These are phyloP conservation scores for Molothrus aeneus DNA, from an alignment of 2,797 vertebrate species.

Conservation along the genomic window DNA sequence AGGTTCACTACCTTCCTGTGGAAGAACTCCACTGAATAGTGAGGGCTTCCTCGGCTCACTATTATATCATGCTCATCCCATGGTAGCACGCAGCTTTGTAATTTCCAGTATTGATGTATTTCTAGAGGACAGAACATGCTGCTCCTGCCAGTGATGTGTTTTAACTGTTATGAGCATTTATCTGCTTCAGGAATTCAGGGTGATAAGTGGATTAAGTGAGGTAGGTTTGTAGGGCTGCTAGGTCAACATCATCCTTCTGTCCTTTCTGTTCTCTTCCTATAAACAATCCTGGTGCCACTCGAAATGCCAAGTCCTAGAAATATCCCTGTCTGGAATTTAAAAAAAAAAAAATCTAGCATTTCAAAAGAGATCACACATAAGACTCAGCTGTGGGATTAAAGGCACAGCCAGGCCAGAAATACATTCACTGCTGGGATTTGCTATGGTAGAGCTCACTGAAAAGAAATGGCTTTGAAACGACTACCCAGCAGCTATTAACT, in stretches of 20 bases:
- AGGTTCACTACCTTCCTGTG: not conserved
- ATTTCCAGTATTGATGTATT: constrained; percentile 40
- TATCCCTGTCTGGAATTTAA: not conserved
- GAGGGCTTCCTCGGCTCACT: not conserved
- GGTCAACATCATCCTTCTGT: constrained; percentile 14
- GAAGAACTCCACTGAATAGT: not conserved
- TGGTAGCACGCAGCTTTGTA: not conserved
- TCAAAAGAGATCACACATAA: constrained; percentile 56
- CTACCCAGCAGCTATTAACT: constrained; percentile 65
- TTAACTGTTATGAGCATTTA: constrained; percentile 62
- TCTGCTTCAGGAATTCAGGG: constrained; percentile 63
- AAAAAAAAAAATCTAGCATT: constrained; percentile 32
- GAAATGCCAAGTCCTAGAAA: constrained; percentile 55
- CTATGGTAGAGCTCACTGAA: constrained; percentile 56
- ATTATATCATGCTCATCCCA: not conserved
- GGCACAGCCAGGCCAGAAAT: constrained; percentile 49
- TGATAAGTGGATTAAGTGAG: constrained; percentile 46
- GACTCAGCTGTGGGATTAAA: constrained; percentile 57
- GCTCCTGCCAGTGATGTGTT: constrained; percentile 53
- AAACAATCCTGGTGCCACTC: constrained; percentile 39
- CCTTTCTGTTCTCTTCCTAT: constrained; percentile 30
- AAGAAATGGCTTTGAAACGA: constrained; percentile 68
- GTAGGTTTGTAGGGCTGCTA: constrained; percentile 45
- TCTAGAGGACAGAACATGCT: constrained; percentile 40
- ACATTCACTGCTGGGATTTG: constrained; percentile 66